These are phyloP conservation scores for Loris lydekkerianus DNA, from an alignment of 2,797 vertebrate genomes.

Conservation along the genomic window DNA sequence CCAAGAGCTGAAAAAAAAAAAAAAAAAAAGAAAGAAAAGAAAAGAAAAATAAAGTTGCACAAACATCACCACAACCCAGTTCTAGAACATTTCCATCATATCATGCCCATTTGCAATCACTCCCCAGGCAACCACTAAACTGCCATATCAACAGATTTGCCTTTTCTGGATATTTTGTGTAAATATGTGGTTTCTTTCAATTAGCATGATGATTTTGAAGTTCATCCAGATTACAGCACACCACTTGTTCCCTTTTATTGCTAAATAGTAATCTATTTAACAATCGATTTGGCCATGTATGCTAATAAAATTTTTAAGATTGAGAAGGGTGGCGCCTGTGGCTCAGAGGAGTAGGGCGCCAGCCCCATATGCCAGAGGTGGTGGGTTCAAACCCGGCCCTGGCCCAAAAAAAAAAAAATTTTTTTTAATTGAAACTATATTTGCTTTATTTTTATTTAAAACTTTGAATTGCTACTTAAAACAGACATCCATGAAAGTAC, in stretches of 20 bases:
- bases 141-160: not conserved
- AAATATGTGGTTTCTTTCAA: not conserved
- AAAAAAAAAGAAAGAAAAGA: too few species aligned
- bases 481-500: not conserved
- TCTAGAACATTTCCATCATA: not conserved
- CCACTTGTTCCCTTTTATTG: not conserved
- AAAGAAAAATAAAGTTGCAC: not conserved
- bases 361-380: too few species aligned
- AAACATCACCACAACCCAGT: not conserved
- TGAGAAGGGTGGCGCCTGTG: too few species aligned
- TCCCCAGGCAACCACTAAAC: not conserved
- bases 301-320: not conserved
- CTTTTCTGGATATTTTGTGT: not conserved
- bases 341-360: too few species aligned
- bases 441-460: conserved; percentile 16
- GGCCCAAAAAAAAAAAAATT: too few species aligned
- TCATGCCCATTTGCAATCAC: not conserved
- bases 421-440: not conserved
- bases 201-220: not conserved
- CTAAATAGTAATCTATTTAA: not conserved
- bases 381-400: too few species aligned
- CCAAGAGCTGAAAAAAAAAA: too few species aligned
- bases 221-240: not conserved
- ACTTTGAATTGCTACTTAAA: not conserved
- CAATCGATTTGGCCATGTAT: not conserved